phyloP scores from a whole-genome alignment of 2,888 invertebrate genomes.

The Chymomyza procnemis region DNA sequence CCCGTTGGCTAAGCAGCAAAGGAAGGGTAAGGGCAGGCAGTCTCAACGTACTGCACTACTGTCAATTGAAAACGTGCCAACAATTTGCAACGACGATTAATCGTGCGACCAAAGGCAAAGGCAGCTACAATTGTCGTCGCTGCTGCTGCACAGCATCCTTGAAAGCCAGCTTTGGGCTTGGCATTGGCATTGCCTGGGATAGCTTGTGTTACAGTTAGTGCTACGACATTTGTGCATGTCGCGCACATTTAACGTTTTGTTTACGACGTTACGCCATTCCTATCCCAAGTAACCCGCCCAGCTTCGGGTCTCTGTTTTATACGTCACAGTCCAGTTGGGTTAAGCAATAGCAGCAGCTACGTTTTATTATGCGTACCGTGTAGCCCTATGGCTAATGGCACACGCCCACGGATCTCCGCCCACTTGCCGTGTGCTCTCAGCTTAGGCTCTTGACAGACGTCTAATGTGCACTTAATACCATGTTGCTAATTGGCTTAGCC shows the following conservation, averaged over 20 bases:
- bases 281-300: background rate
- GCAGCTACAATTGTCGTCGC: conserved; percentile 14
- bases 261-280: conserved; percentile 50
- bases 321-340: background rate
- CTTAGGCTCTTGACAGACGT: conserved; percentile 24
- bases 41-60: conserved; percentile 36
- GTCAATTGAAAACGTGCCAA: conserved; percentile 78
- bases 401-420: background rate
- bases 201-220: background rate
- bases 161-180: background rate
- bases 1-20: conserved; percentile 10
- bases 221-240: conserved; percentile 57
- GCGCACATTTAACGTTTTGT: conserved; percentile 62
- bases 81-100: conserved; percentile 78
- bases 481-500: conserved; percentile 52
- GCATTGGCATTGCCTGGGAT: conserved; percentile 1
- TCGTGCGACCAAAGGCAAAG: conserved; percentile 66
- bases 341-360: conserved; percentile 4
- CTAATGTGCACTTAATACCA: conserved; percentile 64
- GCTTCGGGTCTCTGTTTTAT: background rate
- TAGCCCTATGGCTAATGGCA: background rate
- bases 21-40: conserved; percentile 13
- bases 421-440: background rate
- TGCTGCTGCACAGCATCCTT: background rate
- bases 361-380: conserved; percentile 55